phyloP scores from a whole-genome alignment of 2,888 invertebrate species.

The Melitaea athalia region DNA sequence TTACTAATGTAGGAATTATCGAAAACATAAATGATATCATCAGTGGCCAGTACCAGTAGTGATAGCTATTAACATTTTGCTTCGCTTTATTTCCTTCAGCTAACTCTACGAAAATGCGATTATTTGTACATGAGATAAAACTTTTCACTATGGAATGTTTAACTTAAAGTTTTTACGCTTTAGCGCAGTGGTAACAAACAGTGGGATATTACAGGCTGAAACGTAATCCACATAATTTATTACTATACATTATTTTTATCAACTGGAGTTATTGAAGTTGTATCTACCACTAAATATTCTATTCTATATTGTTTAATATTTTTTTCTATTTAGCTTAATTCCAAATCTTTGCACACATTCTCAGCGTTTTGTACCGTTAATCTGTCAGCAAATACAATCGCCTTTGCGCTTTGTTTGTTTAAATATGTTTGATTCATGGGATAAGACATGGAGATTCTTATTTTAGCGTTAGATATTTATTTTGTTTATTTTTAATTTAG shows the following conservation, averaged over 20 bases:
- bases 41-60: not conserved
- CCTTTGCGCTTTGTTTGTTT: slow-evolving; percentile 55
- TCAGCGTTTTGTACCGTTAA: slow-evolving; percentile 45
- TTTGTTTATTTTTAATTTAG: not conserved
- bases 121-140: no score
- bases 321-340: not conserved
- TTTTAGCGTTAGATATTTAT: not conserved
- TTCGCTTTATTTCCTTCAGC: not conserved
- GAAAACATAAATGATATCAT: not conserved
- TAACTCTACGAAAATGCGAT: no score
- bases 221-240: no score
- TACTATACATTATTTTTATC: no score
- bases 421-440: slow-evolving; percentile 48
- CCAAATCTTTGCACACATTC: slow-evolving; percentile 3
- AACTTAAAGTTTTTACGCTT: no score
- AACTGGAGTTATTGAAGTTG: no score
- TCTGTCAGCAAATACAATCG: slow-evolving; percentile 58
- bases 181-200: no score
- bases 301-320: not conserved
- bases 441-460: not conserved
- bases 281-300: not conserved
- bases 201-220: no score
- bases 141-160: no score
- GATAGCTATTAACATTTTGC: not conserved
- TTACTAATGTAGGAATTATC: slow-evolving; percentile 8